These are phyloP conservation scores for Linnaemya vulpina DNA, from an alignment of 2,888 invertebrate species.

Conservation along the genomic window DNA sequence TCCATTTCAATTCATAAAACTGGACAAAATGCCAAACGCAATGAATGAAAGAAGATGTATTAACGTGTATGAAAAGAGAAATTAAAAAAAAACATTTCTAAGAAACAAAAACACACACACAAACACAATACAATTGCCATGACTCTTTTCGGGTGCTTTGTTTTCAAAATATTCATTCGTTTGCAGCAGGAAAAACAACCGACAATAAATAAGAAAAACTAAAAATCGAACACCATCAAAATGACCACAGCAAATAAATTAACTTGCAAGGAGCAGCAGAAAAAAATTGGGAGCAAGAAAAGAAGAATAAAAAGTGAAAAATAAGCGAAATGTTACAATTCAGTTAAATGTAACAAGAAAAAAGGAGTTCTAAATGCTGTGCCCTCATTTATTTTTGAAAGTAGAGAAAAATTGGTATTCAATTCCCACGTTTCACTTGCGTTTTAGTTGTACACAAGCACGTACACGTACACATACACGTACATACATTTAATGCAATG, in stretches of 20 bases:
- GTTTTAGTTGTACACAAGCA: not conserved
- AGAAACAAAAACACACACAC: not conserved
- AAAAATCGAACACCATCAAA: constrained; percentile 64
- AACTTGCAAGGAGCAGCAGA: constrained; percentile 22
- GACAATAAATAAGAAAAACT: constrained; percentile 14
- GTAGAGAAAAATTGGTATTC: constrained; percentile 24
- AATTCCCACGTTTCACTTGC: constrained; percentile 56
- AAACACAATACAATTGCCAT: not conserved
- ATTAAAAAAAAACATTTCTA: not conserved
- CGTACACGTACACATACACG: not conserved
- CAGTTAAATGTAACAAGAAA: not conserved
- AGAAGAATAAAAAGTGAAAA: constrained; percentile 57
- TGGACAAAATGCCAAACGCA: constrained; percentile 29
- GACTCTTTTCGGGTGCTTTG: constrained; percentile 14
- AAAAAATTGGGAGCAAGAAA: not conserved
- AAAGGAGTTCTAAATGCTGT: not conserved
- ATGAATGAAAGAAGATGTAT: constrained; percentile 16
- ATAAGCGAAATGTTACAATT: constrained; percentile 64
- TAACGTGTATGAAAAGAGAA: constrained; percentile 11
- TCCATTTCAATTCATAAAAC: constrained; percentile 63
- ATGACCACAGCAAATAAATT: constrained; percentile 56
- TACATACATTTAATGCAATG: constrained; percentile 31
- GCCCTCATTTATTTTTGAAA: not conserved
- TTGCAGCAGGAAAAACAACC: not conserved
- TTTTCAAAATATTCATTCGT: constrained; percentile 21